Percentiles rank a stretch among this genome's conserved stretches.
phyloP scores from a whole-genome alignment of 2,797 vertebrate genomes.

The Triplophysa yarkandensis region DNA sequence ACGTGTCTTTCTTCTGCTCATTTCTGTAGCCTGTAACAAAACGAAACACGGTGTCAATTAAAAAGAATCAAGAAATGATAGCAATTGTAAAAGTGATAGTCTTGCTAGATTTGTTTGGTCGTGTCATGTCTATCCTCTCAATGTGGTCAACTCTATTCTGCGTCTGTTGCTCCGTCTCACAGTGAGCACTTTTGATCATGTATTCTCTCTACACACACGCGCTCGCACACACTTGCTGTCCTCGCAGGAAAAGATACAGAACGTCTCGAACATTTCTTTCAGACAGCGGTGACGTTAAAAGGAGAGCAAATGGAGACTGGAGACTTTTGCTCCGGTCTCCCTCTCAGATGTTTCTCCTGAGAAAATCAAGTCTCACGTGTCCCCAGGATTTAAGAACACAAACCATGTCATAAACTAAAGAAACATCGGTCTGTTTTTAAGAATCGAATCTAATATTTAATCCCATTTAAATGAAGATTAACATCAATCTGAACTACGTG shows the following conservation, averaged over 20 bases:
- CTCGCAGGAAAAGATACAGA: background rate
- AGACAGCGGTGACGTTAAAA: conserved; percentile 7
- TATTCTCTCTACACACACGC: conserved; percentile 23
- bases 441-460: no score
- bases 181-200: conserved; percentile 34
- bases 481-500: background rate
- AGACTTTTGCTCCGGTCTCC: background rate
- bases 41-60: background rate
- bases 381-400: background rate
- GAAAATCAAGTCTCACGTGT: background rate
- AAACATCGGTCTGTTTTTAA: no score
- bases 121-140: background rate
- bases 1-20: conserved; percentile 12
- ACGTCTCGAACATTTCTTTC: background rate
- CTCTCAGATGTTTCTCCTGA: background rate
- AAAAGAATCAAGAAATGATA: background rate
- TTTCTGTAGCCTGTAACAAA: conserved; percentile 33
- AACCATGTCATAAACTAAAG: background rate
- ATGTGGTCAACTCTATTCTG: conserved; percentile 23
- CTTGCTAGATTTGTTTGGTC: background rate
- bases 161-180: conserved; percentile 27
- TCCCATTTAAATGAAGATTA: no score
- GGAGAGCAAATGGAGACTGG: background rate
- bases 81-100: background rate
- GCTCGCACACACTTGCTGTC: background rate